These are phyloP conservation scores for Microtus agrestis DNA, from an alignment of 2,797 vertebrate species.

Conservation along the genomic window DNA sequence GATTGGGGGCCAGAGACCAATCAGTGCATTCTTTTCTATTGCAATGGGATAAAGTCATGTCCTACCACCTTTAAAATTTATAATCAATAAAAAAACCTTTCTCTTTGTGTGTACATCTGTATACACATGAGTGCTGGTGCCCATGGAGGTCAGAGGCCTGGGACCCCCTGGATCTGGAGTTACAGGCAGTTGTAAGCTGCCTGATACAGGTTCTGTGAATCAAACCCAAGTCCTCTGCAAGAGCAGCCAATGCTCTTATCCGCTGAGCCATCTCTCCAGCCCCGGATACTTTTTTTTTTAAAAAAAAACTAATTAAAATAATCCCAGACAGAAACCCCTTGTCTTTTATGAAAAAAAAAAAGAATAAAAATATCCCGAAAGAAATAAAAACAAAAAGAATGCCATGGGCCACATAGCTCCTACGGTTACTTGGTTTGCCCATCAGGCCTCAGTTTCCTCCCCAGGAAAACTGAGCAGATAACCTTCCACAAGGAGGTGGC, in stretches of 20 bases:
- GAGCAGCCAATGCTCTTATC: background rate
- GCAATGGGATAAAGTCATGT: background rate
- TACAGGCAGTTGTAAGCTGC: background rate
- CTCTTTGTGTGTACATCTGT: background rate
- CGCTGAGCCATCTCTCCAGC: background rate
- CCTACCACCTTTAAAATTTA: background rate
- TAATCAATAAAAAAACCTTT: background rate
- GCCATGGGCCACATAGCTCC: background rate
- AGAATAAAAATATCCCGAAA: background rate
- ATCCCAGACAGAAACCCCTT: background rate
- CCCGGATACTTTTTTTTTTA: background rate
- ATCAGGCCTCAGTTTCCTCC: background rate
- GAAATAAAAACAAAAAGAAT: background rate
- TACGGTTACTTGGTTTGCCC: background rate
- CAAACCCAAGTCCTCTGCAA: background rate
- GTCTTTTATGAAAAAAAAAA: background rate
- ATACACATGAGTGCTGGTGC: background rate
- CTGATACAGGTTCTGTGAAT: background rate
- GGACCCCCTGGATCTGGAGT: background rate
- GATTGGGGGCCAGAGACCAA: background rate
- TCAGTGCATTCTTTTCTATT: background rate
- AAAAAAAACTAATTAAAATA: background rate
- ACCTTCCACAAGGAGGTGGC: background rate
- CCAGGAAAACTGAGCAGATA: background rate
- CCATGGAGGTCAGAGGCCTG: background rate